These are phyloP conservation scores for Actinemys pallida DNA, from an alignment of 2,113 vertebrate genomes.

Conservation along the genomic window DNA sequence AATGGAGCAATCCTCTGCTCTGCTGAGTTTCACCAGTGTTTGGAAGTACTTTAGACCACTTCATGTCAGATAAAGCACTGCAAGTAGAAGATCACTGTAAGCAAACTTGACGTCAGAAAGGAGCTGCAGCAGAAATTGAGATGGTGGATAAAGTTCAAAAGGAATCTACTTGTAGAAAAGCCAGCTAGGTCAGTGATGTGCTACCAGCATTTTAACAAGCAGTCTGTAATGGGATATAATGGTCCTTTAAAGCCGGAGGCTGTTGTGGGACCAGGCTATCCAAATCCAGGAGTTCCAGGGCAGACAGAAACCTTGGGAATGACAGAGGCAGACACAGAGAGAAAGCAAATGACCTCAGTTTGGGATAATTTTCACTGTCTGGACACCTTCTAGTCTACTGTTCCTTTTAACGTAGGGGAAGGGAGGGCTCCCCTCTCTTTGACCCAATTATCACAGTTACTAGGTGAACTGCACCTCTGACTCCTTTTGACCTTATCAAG, in stretches of 20 bases:
- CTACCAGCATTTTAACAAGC: background rate
- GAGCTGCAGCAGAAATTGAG: background rate
- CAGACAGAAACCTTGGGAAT: background rate
- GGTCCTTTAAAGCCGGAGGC: background rate
- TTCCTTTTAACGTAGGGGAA: background rate
- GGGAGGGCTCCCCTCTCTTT: background rate
- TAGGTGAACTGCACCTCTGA: background rate
- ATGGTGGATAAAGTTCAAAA: background rate
- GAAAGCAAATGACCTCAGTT: background rate
- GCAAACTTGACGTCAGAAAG: background rate
- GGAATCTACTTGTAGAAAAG: background rate
- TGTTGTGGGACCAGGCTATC: background rate
- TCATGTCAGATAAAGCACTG: background rate
- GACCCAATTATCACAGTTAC: background rate
- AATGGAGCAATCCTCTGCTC: background rate
- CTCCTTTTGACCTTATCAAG: background rate
- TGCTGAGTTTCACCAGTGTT: background rate
- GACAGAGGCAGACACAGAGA: background rate
- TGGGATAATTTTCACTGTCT: background rate
- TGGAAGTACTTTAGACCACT: background rate
- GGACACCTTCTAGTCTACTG: background rate
- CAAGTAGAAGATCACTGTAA: background rate
- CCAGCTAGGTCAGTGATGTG: background rate
- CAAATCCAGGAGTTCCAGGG: background rate
- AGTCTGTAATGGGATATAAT: background rate